Evolutionary conservation across 2,888 invertebrate genomes (phyloP).

Genomic region (Heliconius ethilla): DNA sequence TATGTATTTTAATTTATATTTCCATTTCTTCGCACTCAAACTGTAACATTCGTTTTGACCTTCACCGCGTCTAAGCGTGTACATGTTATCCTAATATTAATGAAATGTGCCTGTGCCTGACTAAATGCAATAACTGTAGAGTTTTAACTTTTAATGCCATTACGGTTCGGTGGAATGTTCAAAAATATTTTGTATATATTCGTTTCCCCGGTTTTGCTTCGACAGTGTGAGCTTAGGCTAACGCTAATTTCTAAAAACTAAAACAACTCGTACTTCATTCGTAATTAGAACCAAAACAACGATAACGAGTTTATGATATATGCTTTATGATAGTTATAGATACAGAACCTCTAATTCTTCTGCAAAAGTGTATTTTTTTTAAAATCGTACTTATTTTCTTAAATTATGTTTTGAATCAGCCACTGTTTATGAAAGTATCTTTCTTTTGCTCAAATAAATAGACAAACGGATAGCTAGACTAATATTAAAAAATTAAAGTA

Average conservation of each 20-base stretch:
- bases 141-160: neutral
- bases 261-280: neutral
- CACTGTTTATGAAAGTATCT: neutral
- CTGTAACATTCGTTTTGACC: neutral
- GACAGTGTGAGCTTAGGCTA: too few species aligned
- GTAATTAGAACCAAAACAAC: neutral
- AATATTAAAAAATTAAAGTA: neutral
- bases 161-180: neutral
- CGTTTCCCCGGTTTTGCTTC: neutral
- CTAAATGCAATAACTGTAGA: slow-evolving; percentile 8
- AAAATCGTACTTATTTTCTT: too few species aligned
- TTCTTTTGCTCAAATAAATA: neutral
- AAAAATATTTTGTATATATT: too few species aligned
- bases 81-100: neutral
- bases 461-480: neutral
- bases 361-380: too few species aligned
- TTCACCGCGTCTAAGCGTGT: neutral
- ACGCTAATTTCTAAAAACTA: neutral
- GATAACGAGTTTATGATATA: neutral
- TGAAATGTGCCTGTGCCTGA: slow-evolving; percentile 5
- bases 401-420: too few species aligned
- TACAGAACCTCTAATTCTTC: neutral
- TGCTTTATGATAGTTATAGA: neutral
- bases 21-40: too few species aligned
- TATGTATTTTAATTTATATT: too few species aligned